Conservation (phyloP, 2,888 invertebrate species). For the Sphaerophoria taeniata region DNA sequence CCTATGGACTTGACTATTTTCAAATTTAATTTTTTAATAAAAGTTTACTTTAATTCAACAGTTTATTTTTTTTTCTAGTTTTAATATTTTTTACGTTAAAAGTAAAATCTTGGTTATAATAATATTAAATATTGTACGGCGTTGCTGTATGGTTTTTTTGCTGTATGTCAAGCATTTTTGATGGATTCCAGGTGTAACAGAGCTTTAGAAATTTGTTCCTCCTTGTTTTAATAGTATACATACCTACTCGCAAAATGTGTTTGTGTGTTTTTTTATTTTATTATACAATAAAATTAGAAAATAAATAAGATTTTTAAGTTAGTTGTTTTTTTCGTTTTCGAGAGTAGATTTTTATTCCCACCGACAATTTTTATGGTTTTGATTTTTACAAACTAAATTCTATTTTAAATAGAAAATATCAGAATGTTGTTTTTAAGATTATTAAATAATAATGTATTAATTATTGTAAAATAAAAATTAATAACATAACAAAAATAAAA, state of each 20-base stretch:
- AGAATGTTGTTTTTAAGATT: constrained; percentile 63
- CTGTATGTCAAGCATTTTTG: constrained; percentile 54
- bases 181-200: constrained; percentile 27
- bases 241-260: constrained; percentile 43
- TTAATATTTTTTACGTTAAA: background rate
- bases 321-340: constrained; percentile 53
- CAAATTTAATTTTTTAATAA: constrained; percentile 8
- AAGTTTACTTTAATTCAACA: constrained; percentile 55
- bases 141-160: constrained; percentile 27
- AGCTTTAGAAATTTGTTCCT: constrained; percentile 24
- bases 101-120: constrained; percentile 20
- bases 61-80: constrained; percentile 58
- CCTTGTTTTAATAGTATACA: constrained; percentile 26
- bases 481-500: constrained; percentile 61
- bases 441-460: constrained; percentile 59
- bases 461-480: constrained; percentile 47
- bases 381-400: constrained; percentile 62
- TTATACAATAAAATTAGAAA: constrained; percentile 72
- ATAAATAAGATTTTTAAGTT: constrained; percentile 70
- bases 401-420: constrained; percentile 72
- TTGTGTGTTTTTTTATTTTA: constrained; percentile 60
- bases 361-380: constrained; percentile 39
- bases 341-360: constrained; percentile 52
- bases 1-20: constrained; percentile 50
- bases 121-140: constrained; percentile 40